These are phyloP conservation scores for Argyrosomus regius DNA, from an alignment of 2,797 vertebrate species.

Conservation along the genomic window DNA sequence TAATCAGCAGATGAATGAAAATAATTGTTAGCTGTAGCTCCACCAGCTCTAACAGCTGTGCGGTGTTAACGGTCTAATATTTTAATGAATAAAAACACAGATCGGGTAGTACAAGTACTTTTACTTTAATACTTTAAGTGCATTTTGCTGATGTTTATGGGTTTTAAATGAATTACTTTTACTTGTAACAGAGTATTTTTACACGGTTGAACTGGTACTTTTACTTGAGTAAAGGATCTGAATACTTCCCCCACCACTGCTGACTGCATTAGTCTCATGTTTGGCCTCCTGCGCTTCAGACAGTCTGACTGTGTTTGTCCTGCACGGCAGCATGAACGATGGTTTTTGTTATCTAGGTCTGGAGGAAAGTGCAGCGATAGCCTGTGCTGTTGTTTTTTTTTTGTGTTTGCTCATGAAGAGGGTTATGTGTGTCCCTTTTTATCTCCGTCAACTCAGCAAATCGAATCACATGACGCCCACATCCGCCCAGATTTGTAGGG, in stretches of 20 bases:
- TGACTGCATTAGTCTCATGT: not conserved
- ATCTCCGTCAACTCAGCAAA: constrained; percentile 71
- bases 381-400: constrained; percentile 6
- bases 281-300: not conserved
- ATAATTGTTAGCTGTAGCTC: not conserved
- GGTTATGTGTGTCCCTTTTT: constrained; percentile 53
- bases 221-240: not conserved
- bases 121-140: not conserved
- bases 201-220: not conserved
- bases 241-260: not conserved
- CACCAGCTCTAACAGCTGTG: not conserved
- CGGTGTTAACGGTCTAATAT: not conserved
- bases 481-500: constrained; percentile 65
- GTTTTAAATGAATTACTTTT: not conserved
- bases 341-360: constrained; percentile 23
- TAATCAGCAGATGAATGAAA: not conserved
- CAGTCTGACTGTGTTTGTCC: constrained; percentile 14
- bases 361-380: constrained; percentile 16
- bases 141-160: not conserved
- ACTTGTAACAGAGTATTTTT: not conserved
- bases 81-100: no score
- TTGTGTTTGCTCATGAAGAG: constrained; percentile 44
- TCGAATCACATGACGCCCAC: constrained; percentile 78
- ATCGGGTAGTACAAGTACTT: not conserved
- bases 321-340: constrained; percentile 14